These are phyloP conservation scores for Protosalanx chinensis DNA, from an alignment of 2,797 vertebrate species.

Conservation along the genomic window DNA sequence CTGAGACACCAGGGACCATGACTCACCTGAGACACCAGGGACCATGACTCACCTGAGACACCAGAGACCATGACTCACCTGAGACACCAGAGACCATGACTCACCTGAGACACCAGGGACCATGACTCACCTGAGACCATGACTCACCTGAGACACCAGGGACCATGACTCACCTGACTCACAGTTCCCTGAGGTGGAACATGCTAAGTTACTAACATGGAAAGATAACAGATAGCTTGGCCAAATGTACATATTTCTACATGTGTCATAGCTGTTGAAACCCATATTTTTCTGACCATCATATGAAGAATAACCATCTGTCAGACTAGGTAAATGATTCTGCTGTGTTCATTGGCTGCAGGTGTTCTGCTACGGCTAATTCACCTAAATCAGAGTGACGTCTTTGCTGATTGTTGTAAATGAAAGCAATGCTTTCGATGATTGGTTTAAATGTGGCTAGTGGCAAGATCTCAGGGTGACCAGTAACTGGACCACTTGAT, in stretches of 20 bases:
- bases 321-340: background rate
- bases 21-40: no score
- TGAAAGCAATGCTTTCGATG: constrained; percentile 45
- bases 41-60: no score
- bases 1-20: no score
- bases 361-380: constrained; percentile 37
- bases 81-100: no score
- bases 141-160: no score
- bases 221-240: background rate
- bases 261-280: background rate
- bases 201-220: constrained; percentile 9
- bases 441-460: constrained; percentile 63
- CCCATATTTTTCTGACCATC: no score
- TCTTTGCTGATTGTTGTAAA: constrained; percentile 49
- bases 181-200: constrained; percentile 5
- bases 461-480: constrained; percentile 33
- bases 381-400: constrained; percentile 54
- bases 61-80: no score
- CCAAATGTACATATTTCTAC: background rate
- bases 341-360: background rate
- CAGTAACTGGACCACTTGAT: constrained; percentile 48
- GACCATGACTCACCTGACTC: constrained; percentile 10
- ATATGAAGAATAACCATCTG: no score
- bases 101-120: no score
- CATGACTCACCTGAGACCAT: no score